phyloP scores from a whole-genome alignment of 2,113 vertebrate genomes.

The Paraplagusia blochii region DNA sequence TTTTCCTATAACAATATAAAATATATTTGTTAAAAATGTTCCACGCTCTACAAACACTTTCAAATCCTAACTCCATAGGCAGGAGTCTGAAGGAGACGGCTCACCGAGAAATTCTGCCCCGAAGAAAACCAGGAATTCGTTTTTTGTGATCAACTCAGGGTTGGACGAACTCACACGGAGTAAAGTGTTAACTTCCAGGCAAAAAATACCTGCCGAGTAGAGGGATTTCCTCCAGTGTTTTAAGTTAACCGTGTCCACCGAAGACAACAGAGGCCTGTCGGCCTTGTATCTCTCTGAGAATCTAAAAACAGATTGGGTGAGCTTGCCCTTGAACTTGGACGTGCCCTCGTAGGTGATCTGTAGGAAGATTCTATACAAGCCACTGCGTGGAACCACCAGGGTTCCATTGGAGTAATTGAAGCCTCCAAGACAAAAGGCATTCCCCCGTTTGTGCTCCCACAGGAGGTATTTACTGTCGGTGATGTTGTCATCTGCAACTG shows the following conservation, averaged over 20 bases:
- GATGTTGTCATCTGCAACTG: rapidly evolving
- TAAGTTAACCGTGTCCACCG: not conserved
- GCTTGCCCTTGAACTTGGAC: rapidly evolving
- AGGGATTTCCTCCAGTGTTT: slow-evolving; percentile 26
- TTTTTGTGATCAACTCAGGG: not conserved
- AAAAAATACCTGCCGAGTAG: slow-evolving; percentile 22
- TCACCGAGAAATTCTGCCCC: slow-evolving; percentile 35
- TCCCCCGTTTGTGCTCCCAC: not conserved
- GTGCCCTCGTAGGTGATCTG: slow-evolving; percentile 57
- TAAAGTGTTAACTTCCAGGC: not conserved
- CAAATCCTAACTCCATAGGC: no score
- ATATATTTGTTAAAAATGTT: no score
- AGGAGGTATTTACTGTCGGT: not conserved
- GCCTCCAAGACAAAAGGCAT: slow-evolving; percentile 9
- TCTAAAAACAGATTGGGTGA: not conserved
- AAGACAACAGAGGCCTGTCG: not conserved
- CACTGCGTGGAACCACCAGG: slow-evolving; percentile 37
- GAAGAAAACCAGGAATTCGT: slow-evolving; percentile 37
- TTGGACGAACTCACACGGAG: not conserved
- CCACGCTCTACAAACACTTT: no score
- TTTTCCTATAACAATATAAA: no score
- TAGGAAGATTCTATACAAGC: slow-evolving; percentile 62
- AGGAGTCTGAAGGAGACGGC: not conserved
- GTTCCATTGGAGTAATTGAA: slow-evolving; percentile 26
- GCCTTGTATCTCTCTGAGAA: rapidly evolving